phyloP scores from a whole-genome alignment of 2,888 invertebrate species.

The Rhogogaster chlorosoma region DNA sequence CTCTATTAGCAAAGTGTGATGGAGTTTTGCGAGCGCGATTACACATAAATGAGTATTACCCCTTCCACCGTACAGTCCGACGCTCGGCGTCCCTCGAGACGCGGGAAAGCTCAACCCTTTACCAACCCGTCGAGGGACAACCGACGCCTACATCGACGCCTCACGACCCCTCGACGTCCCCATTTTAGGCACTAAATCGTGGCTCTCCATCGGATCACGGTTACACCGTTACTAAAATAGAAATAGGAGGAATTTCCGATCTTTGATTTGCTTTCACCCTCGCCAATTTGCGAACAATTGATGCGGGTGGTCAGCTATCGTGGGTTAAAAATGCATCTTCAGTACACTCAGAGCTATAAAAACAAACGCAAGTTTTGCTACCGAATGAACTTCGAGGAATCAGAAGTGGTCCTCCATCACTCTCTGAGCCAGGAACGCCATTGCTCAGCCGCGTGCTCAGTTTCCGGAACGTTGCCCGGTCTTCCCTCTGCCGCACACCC shows the following conservation, averaged over 20 bases:
- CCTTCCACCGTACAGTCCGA: constrained; percentile 57
- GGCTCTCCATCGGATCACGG: constrained; percentile 10
- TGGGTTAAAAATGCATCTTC: not conserved
- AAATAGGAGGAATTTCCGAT: not conserved
- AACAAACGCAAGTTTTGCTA: not conserved
- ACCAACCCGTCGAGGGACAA: constrained; percentile 13
- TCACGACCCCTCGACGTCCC: constrained; percentile 41
- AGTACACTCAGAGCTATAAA: not conserved
- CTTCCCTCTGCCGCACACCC: constrained; percentile 62
- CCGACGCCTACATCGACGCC: constrained; percentile 46
- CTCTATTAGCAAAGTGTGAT: constrained; percentile 78
- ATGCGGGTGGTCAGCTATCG: not conserved
- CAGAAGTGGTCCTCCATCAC: constrained; percentile 69
- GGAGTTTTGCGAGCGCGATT: constrained; percentile 79
- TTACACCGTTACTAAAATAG: constrained; percentile 16
- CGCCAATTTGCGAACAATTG: not conserved
- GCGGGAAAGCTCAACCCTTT: constrained; percentile 43
- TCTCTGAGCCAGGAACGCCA: constrained; percentile 59
- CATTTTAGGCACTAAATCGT: constrained; percentile 50
- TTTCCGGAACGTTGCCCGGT: constrained; percentile 68
- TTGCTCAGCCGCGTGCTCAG: constrained; percentile 66
- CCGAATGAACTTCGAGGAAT: constrained; percentile 29
- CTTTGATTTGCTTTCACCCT: not conserved
- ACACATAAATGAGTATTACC: constrained; percentile 78
- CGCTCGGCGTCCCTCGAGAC: constrained; percentile 47